Evolutionary conservation across 2,888 invertebrate species (phyloP).

Genomic region (Biston stratarius): DNA sequence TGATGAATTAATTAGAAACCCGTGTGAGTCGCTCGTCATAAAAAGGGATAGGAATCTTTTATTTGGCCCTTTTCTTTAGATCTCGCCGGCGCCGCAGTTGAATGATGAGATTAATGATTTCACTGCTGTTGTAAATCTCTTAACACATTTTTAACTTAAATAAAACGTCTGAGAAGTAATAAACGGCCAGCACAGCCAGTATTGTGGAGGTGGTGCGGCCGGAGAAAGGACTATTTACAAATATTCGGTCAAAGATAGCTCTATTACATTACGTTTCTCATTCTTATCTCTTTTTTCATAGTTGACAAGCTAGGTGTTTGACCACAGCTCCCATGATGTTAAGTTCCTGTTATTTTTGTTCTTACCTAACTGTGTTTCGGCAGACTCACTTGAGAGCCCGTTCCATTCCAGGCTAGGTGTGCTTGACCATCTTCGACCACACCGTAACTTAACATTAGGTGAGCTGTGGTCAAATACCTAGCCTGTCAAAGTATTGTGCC

Average conservation of each 20-base stretch:
- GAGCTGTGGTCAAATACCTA: no score
- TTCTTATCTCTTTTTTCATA: not conserved
- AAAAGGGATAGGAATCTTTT: conserved; percentile 48
- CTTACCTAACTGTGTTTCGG: no score
- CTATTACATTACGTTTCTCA: not conserved
- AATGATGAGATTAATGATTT: conserved; percentile 48
- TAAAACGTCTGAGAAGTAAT: conserved; percentile 56
- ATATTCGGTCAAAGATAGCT: conserved; percentile 1
- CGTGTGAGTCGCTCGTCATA: conserved; percentile 54
- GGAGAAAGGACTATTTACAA: conserved; percentile 26
- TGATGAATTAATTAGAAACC: conserved; percentile 66
- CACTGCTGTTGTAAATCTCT: conserved; percentile 55
- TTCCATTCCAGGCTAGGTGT: no score
- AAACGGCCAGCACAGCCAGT: conserved; percentile 39
- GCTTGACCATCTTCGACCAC: no score
- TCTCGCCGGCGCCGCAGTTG: conserved; percentile 49
- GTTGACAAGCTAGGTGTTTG: no score
- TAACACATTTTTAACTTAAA: conserved; percentile 59
- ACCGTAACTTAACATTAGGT: no score
- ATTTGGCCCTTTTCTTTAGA: conserved; percentile 53
- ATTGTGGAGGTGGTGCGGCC: conserved; percentile 33
- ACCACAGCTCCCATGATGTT: no score
- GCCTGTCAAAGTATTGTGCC: no score
- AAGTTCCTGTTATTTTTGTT: no score
- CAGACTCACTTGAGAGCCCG: no score